Base-by-base conservation (phyloP, 2,113 vertebrate species). In the Smithornis capensis region DNA sequence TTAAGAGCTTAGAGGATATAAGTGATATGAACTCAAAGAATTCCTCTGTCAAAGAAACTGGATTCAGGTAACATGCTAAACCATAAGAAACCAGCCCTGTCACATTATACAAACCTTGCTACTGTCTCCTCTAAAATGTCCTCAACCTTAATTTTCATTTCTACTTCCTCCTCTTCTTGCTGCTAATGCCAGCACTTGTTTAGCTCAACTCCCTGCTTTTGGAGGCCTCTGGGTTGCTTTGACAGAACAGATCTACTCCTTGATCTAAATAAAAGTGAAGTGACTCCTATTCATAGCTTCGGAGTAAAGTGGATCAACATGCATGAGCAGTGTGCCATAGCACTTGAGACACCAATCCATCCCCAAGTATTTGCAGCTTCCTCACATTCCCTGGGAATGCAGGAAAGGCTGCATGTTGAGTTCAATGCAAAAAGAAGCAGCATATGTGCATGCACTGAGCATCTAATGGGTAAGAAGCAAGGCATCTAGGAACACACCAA, bases 391-490 rank as follows among this genome's bases (percentile, higher is more conserved):
- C 63, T 44, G 55, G 35, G 87, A 94, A 96, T 94, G 89, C 59
- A 81, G 83, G 93, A 88, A 88, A 89, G 52, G 80, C 22, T 67
- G 82, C 68, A 88, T 75, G 84, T 42, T 80, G 90, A 65, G 57
- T 82, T 95, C 73, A 64, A 87, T 14, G 60, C 73, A 78, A 75
- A 79, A 94, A 80, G 83, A 38, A 95, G 90, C 91, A 82, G 73
- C 29, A 1, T 63, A 88, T 12, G 62, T 71, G 53, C 90, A 93
- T 94, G 94, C 91, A 67, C 27, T 17, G 87, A 89, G 88, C 74
- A 62, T 76, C 96, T 92, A 87, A 97, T 90, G 91, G 89, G 70
- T 67, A 92, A 87, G 71, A 94, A 68, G 88, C 74, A 82, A 92
- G 53, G 77, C 87, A 94, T 60, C 70, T 65, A 94, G 91, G 83